Evolutionary conservation across 2,888 invertebrate genomes (phyloP).

Genomic region (Ecliptopera silaceata): DNA sequence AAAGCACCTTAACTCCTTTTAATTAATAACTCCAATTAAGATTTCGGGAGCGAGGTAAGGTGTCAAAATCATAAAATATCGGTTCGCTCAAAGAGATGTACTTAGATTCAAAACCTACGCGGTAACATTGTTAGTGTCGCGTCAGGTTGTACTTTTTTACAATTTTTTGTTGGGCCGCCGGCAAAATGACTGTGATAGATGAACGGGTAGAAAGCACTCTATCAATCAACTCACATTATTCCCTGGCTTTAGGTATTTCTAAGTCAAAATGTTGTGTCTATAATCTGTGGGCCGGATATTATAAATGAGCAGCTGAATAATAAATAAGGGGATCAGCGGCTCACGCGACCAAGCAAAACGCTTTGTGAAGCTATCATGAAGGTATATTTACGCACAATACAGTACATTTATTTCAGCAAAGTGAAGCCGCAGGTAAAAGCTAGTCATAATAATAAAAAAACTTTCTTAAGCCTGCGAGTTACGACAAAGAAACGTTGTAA

Average conservation of each 20-base stretch:
- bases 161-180: background rate
- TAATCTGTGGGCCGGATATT: constrained; percentile 19
- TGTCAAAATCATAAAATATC: background rate
- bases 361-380: background rate
- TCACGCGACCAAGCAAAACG: background rate
- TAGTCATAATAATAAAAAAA: constrained; percentile 6
- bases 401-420: background rate
- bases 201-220: constrained; percentile 43
- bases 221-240: constrained; percentile 59
- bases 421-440: background rate
- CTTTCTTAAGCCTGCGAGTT: background rate
- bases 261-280: constrained; percentile 18
- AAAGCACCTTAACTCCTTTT: constrained; percentile 29
- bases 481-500: constrained; percentile 30
- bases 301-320: constrained; percentile 22
- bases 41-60: background rate
- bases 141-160: background rate
- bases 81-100: background rate
- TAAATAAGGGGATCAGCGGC: constrained; percentile 11
- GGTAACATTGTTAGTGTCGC: background rate
- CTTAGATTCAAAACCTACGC: background rate
- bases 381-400: background rate
- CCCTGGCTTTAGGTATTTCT: constrained; percentile 40
- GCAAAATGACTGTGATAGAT: constrained; percentile 58
- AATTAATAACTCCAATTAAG: constrained; percentile 28